Percentiles rank a stretch among this genome's conserved stretches.
These are phyloP conservation scores for Eubasilissa regina DNA, from an alignment of 1,140 invertebrate genomes.

Conservation along the genomic window DNA sequence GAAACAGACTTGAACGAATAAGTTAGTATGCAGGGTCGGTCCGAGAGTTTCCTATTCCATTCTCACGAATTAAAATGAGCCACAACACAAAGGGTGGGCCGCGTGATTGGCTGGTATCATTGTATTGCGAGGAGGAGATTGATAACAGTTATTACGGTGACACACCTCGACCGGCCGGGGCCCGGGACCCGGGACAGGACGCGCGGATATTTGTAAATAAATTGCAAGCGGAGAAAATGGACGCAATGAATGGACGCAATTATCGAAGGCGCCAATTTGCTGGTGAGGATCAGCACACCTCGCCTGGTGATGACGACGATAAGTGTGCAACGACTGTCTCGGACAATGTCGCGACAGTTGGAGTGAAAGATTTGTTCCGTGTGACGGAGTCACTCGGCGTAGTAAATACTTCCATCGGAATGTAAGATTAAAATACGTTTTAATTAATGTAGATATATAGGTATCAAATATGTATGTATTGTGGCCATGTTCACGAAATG, in stretches of 20 bases:
- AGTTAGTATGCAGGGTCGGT: conserved; percentile 1
- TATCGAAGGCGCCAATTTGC: conserved; percentile 59
- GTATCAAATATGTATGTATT: not conserved
- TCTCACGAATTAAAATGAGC: conserved; percentile 39
- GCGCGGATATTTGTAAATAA: conserved; percentile 47
- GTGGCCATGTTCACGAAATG: too few species aligned
- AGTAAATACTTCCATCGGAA: not conserved
- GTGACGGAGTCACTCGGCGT: not conserved
- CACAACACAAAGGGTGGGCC: conserved; percentile 35
- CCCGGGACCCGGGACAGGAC: conserved; percentile 34
- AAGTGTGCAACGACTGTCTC: conserved; percentile 23
- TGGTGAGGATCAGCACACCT: conserved; percentile 22
- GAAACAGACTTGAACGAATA: not conserved
- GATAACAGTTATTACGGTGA: conserved; percentile 58
- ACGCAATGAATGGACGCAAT: conserved; percentile 59
- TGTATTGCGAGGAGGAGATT: conserved; percentile 42
- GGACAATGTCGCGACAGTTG: conserved; percentile 29
- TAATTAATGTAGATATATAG: not conserved
- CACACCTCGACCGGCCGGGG: conserved; percentile 37
- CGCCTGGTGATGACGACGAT: not conserved
- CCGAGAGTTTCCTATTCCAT: conserved; percentile 26
- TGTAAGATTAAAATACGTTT: not conserved
- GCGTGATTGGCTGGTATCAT: conserved; percentile 33
- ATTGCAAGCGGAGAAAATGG: conserved; percentile 54
- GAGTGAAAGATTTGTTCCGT: not conserved